Base-by-base conservation (phyloP, 2,888 invertebrate genomes). In the Athalia cordata region DNA sequence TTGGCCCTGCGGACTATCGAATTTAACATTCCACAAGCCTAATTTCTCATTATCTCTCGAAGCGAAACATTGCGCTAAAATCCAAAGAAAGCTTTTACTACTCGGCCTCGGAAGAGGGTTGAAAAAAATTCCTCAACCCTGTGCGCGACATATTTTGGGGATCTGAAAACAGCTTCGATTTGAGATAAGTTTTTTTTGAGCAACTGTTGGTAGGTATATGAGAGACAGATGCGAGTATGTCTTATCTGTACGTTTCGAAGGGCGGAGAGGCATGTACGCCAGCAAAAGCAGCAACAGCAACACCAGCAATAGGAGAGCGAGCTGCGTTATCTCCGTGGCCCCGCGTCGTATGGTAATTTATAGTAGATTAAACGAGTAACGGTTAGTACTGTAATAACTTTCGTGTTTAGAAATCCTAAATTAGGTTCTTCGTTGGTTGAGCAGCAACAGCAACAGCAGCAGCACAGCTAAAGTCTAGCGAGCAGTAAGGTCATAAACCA, bases 251-350 rank as follows among this genome's bases (percentile, higher is more conserved):
- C 49, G 49, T 70, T 43, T 43, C 57, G 55, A 70, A 70, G 70
- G 70, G 70, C 70, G 70, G 70, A 70, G 55, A 55, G 70, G 70
- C 70, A 55, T 70, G 57, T 57, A 55, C 45, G 57, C 52, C 57
- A n/a, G 43, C 70, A 8, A 29, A 29, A 3, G 52, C 13, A 29
- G 47, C 11, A 9, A 6, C n/a, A 1, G 13, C 8, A 15, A 50
- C 8, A 7, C 64, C 64, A 67, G 49, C 29, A 29, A 49, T 47
- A n/a, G 13, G 47, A 66, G 13, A 6, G n/a, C 9, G 57, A 9
- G 57, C 15, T n/a, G 29, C n/a, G 57, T 55, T 61, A 59, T 57
- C 43, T 59, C 45, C 5, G 5, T 49, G 11, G 55, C 5, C 52
- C 29, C 29, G 29, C 29, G 29, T 29, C 29, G 45, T 57, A 57